A percentile compares a stretch with the other conserved stretches of the same genome.
Conservation (phyloP, 2,113 vertebrate species). For the Clupea harengus region DNA sequence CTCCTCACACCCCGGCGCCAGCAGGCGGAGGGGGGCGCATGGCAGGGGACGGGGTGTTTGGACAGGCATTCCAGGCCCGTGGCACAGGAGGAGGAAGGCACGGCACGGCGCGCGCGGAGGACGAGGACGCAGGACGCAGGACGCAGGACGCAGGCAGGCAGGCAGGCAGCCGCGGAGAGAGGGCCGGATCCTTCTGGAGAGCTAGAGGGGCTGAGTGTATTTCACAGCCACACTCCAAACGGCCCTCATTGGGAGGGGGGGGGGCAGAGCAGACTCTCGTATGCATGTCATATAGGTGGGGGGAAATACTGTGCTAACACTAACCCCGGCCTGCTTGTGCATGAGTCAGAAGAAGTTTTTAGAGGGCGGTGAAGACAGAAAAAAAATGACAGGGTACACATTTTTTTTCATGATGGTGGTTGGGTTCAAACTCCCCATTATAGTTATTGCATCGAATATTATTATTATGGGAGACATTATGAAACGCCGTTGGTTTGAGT, state of each 20-base stretch:
- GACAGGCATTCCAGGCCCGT: slow-evolving; percentile 22
- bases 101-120: not conserved
- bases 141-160: not conserved
- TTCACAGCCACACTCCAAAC: slow-evolving; percentile 9
- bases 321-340: not conserved
- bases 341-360: not conserved
- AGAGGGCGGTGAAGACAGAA: not conserved
- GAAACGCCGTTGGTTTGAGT: not conserved
- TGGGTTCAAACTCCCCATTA: not conserved
- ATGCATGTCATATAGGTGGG: slow-evolving; percentile 2
- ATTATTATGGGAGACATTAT: too few species aligned
- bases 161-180: not conserved
- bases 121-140: not conserved
- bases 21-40: not conserved
- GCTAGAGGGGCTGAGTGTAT: not conserved
- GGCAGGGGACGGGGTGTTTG: slow-evolving; percentile 17
- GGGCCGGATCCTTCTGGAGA: not conserved
- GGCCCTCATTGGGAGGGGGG: not conserved
- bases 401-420: not conserved
- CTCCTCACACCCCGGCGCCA: slow-evolving; percentile 39
- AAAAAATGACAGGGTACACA: not conserved
- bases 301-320: not conserved
- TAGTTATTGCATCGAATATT: too few species aligned
- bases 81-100: slow-evolving; percentile 3
- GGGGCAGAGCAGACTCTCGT: not conserved